These are phyloP conservation scores for Anguilla rostrata DNA, from an alignment of 2,113 vertebrate species.

Conservation along the genomic window DNA sequence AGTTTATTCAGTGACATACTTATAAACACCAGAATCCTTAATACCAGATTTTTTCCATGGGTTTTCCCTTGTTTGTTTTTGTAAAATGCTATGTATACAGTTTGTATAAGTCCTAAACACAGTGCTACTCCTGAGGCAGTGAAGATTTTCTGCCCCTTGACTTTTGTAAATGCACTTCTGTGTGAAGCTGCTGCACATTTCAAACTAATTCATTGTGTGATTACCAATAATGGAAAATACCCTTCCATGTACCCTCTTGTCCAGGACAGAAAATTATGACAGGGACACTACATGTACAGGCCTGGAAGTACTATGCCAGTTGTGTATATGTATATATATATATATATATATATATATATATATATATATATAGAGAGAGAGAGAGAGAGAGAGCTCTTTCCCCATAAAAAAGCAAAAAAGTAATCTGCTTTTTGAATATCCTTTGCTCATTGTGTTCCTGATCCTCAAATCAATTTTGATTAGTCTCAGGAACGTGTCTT, in stretches of 20 bases:
- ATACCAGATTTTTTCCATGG: not conserved
- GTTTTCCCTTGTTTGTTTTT: not conserved
- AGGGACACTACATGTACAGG: not conserved
- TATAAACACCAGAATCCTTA: not conserved
- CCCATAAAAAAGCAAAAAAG: not conserved
- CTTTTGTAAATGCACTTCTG: not conserved
- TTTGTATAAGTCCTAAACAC: not conserved
- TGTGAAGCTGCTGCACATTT: not conserved
- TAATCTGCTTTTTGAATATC: not conserved
- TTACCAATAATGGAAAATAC: not conserved
- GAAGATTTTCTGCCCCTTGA: not conserved
- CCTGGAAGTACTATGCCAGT: no score
- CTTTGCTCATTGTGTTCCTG: not conserved
- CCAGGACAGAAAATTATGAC: not conserved
- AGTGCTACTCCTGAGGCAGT: not conserved
- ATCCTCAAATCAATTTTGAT: slow-evolving; percentile 1
- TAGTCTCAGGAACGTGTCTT: not conserved
- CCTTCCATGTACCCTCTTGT: not conserved
- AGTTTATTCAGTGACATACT: not conserved
- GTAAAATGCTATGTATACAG: not conserved
- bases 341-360: no score
- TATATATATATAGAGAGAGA: no score
- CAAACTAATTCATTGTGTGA: not conserved
- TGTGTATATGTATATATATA: no score
- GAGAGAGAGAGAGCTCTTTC: no score